Evolutionary conservation across 2,113 vertebrate genomes (phyloP), one percentile per base, ranked within the genome.

Genomic region (Seriola rivoliana): DNA sequence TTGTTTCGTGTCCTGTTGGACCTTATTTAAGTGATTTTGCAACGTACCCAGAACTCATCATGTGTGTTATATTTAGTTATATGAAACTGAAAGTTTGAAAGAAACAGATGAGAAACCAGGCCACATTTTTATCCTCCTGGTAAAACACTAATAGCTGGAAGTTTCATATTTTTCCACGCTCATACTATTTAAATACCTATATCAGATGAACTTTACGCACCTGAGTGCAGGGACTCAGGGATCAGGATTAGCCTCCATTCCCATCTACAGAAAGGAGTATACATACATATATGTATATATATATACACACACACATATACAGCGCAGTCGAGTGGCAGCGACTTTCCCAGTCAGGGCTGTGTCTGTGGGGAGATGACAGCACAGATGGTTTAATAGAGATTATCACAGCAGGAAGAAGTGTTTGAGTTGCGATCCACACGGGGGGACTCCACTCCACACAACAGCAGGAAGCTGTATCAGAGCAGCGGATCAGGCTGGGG

Each of bases 331-430:
- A 55, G 34, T 52, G 25, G 25, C 63, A 50, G 82, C 21, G 57
- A 32, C 69, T 59, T 17, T 34, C 63, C 70, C 75, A 10, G 67
- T 34, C 14, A 36, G 46, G 29, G 54, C 63, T 7, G 10, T 3
- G 60, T 64, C 90, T 48, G 86, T 11, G 34, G 83, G 91, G 89
- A 87, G 86, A 86, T 19, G 72, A 85, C 80, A 68, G 88, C 62
- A 9, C 95, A 96, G 96, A 96, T 97, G 97, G 96, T 95, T 94
- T 92, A 93, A 88, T 90, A 48, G 95, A 96, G 95, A 96, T 96
- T 96, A 95, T 94, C 95, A 72, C 95, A 92, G 95, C 94, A 87
- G 95, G 96, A 93, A 85, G 90, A 83, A 80, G 85, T 88, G 69
- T 93, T 94, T 67, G 78, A 91, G 92, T 88, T 75, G 88, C 80